These are phyloP conservation scores for Acrocephalus arundinaceus DNA, from an alignment of 2,113 vertebrate species.

Conservation along the genomic window DNA sequence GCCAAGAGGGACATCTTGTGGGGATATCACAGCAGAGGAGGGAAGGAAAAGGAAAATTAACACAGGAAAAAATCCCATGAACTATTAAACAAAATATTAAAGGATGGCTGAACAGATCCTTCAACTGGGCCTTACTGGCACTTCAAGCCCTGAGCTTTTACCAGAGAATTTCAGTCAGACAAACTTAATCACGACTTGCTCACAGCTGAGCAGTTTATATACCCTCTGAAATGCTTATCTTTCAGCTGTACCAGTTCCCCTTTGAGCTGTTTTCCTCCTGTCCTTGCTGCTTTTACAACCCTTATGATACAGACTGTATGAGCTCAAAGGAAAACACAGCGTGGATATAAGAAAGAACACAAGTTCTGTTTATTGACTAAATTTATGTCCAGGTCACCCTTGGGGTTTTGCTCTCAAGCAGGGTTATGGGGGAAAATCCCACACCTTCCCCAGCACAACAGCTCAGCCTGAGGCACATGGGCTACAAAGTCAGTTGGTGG, in stretches of 20 bases:
- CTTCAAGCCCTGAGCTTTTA: neutral
- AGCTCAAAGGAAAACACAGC: neutral
- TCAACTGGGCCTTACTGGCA: neutral
- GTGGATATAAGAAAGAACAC: neutral
- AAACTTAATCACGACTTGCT: neutral
- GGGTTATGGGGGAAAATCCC: neutral
- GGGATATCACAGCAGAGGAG: slow-evolving; percentile 21
- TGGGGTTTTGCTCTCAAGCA: neutral
- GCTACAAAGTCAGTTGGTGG: neutral
- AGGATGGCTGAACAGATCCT: neutral
- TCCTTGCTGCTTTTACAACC: neutral
- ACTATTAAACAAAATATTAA: neutral
- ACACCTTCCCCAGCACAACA: neutral
- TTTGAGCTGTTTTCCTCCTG: neutral
- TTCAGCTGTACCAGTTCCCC: neutral
- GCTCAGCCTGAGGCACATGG: accelerated
- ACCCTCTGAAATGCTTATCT: neutral
- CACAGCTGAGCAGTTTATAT: accelerated
- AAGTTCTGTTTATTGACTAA: neutral
- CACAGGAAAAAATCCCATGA: neutral
- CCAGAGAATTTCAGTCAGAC: neutral
- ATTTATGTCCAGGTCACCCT: neutral
- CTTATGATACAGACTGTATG: neutral
- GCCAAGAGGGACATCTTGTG: slow-evolving; percentile 53
- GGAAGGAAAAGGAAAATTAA: neutral